Conservation (phyloP, 2,113 vertebrate genomes). For the Labeo rohita region DNA sequence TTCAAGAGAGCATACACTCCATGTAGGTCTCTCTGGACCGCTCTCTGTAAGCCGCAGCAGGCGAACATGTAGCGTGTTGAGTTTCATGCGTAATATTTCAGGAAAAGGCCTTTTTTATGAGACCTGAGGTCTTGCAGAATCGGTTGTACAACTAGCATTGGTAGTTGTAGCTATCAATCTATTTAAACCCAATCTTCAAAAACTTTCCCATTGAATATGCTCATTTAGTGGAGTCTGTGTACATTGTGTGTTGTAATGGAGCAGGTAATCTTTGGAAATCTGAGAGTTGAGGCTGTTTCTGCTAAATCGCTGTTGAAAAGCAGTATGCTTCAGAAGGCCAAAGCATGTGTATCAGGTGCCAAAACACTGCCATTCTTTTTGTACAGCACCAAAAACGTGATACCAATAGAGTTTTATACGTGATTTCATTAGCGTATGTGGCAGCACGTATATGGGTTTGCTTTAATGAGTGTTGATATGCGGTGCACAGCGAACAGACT, state of each 20-base stretch:
- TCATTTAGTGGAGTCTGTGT: slow-evolving; percentile 8
- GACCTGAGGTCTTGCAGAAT: slow-evolving; percentile 20
- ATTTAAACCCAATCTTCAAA: slow-evolving; percentile 1
- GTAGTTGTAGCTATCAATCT: slow-evolving; percentile 19
- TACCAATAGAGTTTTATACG: too few relatives aligned
- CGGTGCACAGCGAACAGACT: not conserved
- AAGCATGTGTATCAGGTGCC: not conserved
- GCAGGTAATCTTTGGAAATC: slow-evolving; percentile 21
- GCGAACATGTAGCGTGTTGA: slow-evolving; percentile 33
- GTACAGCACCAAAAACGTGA: too few relatives aligned
- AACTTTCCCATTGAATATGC: slow-evolving; percentile 4
- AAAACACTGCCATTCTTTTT: not conserved
- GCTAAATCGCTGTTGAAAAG: slow-evolving; percentile 6
- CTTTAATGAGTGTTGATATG: slow-evolving; percentile 5
- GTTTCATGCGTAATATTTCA: slow-evolving; percentile 45
- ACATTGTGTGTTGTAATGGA: not conserved
- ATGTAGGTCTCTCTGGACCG: slow-evolving; percentile 20
- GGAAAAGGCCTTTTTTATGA: slow-evolving; percentile 41
- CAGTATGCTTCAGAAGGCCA: not conserved
- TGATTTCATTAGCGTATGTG: not conserved
- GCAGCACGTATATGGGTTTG: not conserved
- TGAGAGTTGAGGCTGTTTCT: not conserved
- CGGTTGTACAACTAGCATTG: not conserved
- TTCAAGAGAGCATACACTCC: slow-evolving; percentile 20
- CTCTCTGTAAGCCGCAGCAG: slow-evolving; percentile 30